Evolutionary conservation across 1,140 invertebrate genomes (phyloP).

Genomic region (Drosophila repleta): DNA sequence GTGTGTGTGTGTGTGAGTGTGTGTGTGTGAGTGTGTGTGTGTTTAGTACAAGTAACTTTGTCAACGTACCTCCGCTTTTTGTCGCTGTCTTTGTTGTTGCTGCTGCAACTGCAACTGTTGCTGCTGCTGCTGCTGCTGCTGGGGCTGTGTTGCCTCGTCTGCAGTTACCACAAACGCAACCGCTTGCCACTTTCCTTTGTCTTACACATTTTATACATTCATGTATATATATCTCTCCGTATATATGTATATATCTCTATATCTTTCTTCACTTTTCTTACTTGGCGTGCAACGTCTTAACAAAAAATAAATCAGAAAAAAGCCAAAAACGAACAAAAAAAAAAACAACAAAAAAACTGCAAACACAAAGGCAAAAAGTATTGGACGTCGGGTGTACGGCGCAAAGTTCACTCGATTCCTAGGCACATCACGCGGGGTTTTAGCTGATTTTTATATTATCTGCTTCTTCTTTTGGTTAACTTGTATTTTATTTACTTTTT

Average conservation of each 20-base stretch:
- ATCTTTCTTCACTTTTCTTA: constrained; percentile 29
- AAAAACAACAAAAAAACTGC: background rate
- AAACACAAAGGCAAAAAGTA: constrained; percentile 28
- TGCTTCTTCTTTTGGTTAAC: background rate
- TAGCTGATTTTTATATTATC: constrained; percentile 4
- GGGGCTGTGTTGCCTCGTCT: constrained; percentile 32
- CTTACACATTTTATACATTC: constrained; percentile 56
- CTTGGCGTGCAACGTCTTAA: constrained; percentile 33
- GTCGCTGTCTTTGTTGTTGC: constrained; percentile 28
- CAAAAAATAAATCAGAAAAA: constrained; percentile 25
- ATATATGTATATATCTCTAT: background rate
- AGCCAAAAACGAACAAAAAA: too few species aligned
- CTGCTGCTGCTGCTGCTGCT: constrained; percentile 9
- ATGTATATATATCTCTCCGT: background rate
- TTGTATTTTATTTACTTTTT: constrained; percentile 30
- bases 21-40: constrained; percentile 10
- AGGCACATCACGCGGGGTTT: constrained; percentile 4
- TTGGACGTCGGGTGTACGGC: constrained; percentile 10
- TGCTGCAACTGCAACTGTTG: constrained; percentile 13
- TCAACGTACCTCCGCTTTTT: constrained; percentile 64
- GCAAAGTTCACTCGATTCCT: constrained; percentile 9
- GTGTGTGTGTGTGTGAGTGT: background rate
- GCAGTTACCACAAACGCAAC: constrained; percentile 61
- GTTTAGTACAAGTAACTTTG: constrained; percentile 21
- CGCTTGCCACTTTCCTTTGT: constrained; percentile 75